Evolutionary conservation across 2,888 invertebrate genomes (phyloP), one percentile per base, ranked within the genome.

Genomic region (Dinocampus coccinellae): DNA sequence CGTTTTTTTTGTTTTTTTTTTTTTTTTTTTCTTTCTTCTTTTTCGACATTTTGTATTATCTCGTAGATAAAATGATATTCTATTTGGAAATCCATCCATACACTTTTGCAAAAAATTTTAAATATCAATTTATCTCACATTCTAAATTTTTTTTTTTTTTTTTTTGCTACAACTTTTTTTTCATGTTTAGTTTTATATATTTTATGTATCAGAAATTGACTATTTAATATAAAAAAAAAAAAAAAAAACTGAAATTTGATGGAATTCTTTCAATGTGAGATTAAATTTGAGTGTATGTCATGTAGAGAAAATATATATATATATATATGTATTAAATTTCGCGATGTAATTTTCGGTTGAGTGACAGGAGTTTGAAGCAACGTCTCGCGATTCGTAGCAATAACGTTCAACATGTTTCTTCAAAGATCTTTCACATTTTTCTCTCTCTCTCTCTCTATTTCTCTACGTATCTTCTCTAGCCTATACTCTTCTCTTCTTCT

Each of bases 281-380:
- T 26, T 55, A n/a, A 47, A 47, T 7, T 20, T 16, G 16, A 16
- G 9, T n/a, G 16, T 16, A 36, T 42, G 7, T 22, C 20, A 42
- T 60, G 16, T 60, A 33, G 55, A 36, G 16, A 7, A n/a, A 29
- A 7, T 7, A 29, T 4, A 29, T 34, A 61, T 61, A n/a, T 52
- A 42, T 62, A 26, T 26, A n/a, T n/a, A n/a, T n/a, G n/a, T n/a
- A n/a, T 11, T 34, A 65, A 39, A 70, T 60, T 24, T 39, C 47
- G 60, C 33, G 42, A 60, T 70, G 60, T 70, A 70, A 70, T 70
- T 70, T 52, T 58, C 65, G 26, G 47, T 70, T 70, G 70, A 70
- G 22, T 70, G 70, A 60, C 65, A 33, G 24, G 58, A 42, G 64
- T 65, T 70, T 65, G 70, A 60, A 70, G 58, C 60, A 58, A 70